Evolutionary conservation across 1,140 invertebrate genomes (phyloP), one percentile per base, ranked within the genome.

Genomic region (Hypsibius dujardini): DNA sequence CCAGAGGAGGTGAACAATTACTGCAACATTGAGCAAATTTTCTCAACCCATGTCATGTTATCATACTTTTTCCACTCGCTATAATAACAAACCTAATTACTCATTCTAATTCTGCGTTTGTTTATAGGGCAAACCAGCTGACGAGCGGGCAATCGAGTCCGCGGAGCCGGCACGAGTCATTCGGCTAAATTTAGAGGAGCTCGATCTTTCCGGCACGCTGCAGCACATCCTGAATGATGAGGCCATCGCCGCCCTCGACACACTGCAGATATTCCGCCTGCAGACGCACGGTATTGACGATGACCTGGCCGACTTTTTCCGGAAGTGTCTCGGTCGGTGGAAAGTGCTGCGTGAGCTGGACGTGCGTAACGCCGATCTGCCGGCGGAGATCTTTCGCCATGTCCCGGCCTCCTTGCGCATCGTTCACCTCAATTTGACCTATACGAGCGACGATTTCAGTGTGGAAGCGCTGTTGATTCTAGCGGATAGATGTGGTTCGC

Each of bases 181-280:
- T 67, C 62, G 62, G 62, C 62, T 67, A 67, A 67, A 67, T 67
- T 67, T 67, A 67, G 42, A 12, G 12, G 62, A 67, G 45, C 62
- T 67, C 12, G 62, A 67, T 67, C 62, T 67, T 12, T 15, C 12
- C 12, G 62, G 62, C 12, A 67, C 62, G 3, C 42, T 67, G 62
- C 62, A 67, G 12, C 62, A 67, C 45, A 42, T 67, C 3, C 62
- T 67, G 12, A 67, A 67, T 45, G 62, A 67, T 12, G 62, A 67
- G 3, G 62, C 62, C 42, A 45, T 67, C 12, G 42, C 62, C 62
- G 62, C 62, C 12, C 62, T 67, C 12, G 12, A 67, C 3, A 67
- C 12, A 7, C 42, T 67, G 62, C 62, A 67, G 62, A 67, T 67
- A 7, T 67, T 67, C 62, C 62, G 62, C 62, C 42, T 67, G 45